Evolutionary conservation across 2,888 invertebrate species (phyloP).

Genomic region (Zaprionus lineosus): DNA sequence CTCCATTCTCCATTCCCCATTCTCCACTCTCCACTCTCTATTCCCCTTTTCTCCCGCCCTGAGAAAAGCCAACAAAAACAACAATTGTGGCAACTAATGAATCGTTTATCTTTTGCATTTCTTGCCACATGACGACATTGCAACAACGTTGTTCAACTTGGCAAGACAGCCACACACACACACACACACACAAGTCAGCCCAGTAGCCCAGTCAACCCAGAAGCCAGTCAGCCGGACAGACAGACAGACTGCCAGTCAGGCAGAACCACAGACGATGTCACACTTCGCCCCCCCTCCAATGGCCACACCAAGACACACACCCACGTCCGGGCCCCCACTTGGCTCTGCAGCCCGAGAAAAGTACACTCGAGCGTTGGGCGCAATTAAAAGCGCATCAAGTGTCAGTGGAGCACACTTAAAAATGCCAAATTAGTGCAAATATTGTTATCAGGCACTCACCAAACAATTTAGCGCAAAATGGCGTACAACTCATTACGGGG

Average conservation of each 20-base stretch:
- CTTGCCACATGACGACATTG: slow-evolving; percentile 66
- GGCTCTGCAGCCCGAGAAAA: slow-evolving; percentile 31
- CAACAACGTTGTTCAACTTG: slow-evolving; percentile 59
- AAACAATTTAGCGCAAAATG: slow-evolving; percentile 81
- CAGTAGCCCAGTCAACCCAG: slow-evolving; percentile 13
- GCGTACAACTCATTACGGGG: slow-evolving; percentile 81
- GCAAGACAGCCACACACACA: slow-evolving; percentile 56
- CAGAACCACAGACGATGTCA: slow-evolving; percentile 3
- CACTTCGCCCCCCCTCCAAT: neutral
- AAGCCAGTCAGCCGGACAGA: slow-evolving; percentile 11
- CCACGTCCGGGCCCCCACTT: neutral
- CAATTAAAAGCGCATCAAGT: slow-evolving; percentile 83
- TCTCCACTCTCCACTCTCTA: too few relatives aligned
- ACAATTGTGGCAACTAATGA: slow-evolving; percentile 70
- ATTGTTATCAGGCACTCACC: slow-evolving; percentile 81
- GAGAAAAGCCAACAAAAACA: slow-evolving; percentile 27
- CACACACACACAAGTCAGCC: slow-evolving; percentile 18
- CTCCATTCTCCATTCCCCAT: too few relatives aligned
- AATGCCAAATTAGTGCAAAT: slow-evolving; percentile 82
- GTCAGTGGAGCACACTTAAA: slow-evolving; percentile 81
- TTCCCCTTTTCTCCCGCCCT: too few relatives aligned
- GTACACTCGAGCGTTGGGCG: slow-evolving; percentile 79
- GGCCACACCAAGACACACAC: too few relatives aligned
- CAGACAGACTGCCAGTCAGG: slow-evolving; percentile 5
- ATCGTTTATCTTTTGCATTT: slow-evolving; percentile 79